Evolutionary conservation across 1,140 invertebrate species (phyloP).

Genomic region (Venustaconcha ellipsiformis): DNA sequence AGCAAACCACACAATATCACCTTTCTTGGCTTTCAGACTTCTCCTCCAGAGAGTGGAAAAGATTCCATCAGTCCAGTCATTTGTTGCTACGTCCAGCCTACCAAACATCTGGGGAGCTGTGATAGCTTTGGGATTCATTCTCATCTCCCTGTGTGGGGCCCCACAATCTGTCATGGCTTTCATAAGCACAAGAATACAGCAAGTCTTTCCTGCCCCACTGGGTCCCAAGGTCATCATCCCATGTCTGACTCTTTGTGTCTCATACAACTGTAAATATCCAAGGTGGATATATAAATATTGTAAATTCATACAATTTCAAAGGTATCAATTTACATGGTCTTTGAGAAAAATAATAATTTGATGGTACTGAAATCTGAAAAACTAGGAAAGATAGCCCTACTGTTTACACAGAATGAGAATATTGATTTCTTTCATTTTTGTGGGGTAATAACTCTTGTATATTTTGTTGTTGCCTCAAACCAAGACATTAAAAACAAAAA

Average conservation of each 20-base stretch:
- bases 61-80: slow-evolving; percentile 98
- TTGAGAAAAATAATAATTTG: no score
- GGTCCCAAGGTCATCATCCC: slow-evolving; percentile 97
- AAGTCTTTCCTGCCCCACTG: slow-evolving; percentile 85
- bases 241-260: slow-evolving; percentile 94
- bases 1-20: slow-evolving; percentile 55
- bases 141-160: slow-evolving; percentile 80
- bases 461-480: no score
- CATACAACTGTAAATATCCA: slow-evolving; percentile 83
- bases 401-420: no score
- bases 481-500: no score
- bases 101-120: slow-evolving; percentile 98
- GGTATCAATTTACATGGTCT: no score
- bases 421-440: no score
- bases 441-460: no score
- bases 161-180: slow-evolving; percentile 72
- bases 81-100: slow-evolving; percentile 93
- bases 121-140: slow-evolving; percentile 98
- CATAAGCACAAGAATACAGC: slow-evolving; percentile 94
- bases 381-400: no score
- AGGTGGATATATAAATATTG: no score
- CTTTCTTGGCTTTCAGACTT: slow-evolving; percentile 89
- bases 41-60: slow-evolving; percentile 97
- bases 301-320: no score
- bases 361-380: no score